phyloP scores from a whole-genome alignment of 2,888 invertebrate species.

The Omphaloscelis lunosa region DNA sequence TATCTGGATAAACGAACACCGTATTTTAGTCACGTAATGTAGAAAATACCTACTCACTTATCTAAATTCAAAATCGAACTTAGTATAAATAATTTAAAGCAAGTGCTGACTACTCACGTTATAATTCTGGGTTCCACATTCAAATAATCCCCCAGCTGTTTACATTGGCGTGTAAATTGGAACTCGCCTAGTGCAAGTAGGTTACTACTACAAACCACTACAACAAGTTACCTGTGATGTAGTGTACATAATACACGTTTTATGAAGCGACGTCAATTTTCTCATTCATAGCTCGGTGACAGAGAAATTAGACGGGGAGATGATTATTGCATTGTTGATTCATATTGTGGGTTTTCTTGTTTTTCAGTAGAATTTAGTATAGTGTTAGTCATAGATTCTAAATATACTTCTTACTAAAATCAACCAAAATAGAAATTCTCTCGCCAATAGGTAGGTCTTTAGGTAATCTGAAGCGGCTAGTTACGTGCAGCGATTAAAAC shows the following conservation, averaged over 20 bases:
- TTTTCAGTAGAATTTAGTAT: conserved; percentile 2
- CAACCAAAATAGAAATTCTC: too few relatives aligned
- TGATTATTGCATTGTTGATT: conserved; percentile 21
- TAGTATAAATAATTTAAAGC: not conserved
- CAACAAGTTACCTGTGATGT: conserved; percentile 41
- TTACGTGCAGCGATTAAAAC: not conserved
- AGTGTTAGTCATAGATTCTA: conserved; percentile 16
- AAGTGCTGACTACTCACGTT: not conserved
- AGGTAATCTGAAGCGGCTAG: too few relatives aligned
- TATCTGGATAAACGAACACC: too few relatives aligned
- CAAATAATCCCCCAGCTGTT: conserved; percentile 41
- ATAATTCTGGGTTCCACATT: conserved; percentile 9
- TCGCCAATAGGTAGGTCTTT: too few relatives aligned
- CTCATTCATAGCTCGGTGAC: conserved; percentile 39
- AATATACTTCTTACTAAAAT: too few relatives aligned
- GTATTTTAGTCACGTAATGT: too few relatives aligned
- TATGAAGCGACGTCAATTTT: conserved; percentile 29
- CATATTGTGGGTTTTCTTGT: conserved; percentile 29
- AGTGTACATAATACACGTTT: conserved; percentile 47
- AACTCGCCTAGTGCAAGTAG: conserved; percentile 41
- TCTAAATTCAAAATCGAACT: not conserved
- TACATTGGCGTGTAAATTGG: conserved; percentile 39
- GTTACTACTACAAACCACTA: conserved; percentile 48
- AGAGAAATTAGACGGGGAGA: conserved; percentile 9
- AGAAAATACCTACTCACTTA: not conserved